Conservation (phyloP, 1,140 invertebrate species). For the roundworm (Caenorhabditis elegans) region DNA sequence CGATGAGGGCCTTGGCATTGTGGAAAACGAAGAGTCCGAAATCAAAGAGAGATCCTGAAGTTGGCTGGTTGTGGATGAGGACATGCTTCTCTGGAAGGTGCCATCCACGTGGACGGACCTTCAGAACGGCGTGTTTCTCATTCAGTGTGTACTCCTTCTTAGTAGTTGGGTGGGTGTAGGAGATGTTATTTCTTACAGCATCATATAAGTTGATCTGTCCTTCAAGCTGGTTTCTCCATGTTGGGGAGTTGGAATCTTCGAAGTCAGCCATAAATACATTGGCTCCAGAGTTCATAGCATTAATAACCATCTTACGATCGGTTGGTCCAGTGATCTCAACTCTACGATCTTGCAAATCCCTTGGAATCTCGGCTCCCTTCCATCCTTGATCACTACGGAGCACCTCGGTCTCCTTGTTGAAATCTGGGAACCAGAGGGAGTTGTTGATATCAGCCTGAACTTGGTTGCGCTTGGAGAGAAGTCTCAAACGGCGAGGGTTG, state of each 20-base stretch:
- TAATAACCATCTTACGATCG: conserved; percentile 68
- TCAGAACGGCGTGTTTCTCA: conserved; percentile 69
- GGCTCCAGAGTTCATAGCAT: conserved; percentile 66
- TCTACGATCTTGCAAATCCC: conserved; percentile 59
- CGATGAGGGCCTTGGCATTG: conserved; percentile 70
- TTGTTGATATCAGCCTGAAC: conserved; percentile 56
- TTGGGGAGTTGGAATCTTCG: conserved; percentile 75
- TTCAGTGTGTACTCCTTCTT: conserved; percentile 63
- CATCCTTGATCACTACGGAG: conserved; percentile 56
- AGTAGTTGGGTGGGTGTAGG: conserved; percentile 63
- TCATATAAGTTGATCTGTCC: conserved; percentile 73
- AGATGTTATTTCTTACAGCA: conserved; percentile 69
- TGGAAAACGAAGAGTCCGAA: conserved; percentile 75
- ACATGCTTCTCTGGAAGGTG: conserved; percentile 77
- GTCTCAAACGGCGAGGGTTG: conserved; percentile 53
- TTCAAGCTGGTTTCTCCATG: conserved; percentile 74
- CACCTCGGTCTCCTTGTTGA: conserved; percentile 57
- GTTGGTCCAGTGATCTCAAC: conserved; percentile 68
- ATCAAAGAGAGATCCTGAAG: conserved; percentile 74
- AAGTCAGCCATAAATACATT: conserved; percentile 68
- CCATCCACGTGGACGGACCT: conserved; percentile 76
- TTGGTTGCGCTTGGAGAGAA: conserved; percentile 55
- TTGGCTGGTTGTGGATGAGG: conserved; percentile 73
- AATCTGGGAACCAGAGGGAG: conserved; percentile 63
- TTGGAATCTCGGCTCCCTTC: conserved; percentile 58